Evolutionary conservation across 2,797 vertebrate genomes (phyloP), one percentile per base, ranked within the genome.

Genomic region (Falco naumanni): DNA sequence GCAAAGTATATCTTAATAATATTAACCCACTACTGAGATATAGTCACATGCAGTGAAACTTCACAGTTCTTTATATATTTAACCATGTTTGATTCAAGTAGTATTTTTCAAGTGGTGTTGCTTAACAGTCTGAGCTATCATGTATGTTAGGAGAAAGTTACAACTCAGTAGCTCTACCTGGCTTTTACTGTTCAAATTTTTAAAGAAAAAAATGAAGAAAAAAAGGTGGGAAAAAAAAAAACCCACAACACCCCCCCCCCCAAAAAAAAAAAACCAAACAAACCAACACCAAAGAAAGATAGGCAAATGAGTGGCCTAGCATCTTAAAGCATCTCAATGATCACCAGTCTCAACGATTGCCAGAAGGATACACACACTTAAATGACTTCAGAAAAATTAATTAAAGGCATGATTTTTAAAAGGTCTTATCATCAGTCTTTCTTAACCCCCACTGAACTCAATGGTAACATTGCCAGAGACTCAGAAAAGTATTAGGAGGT

Each of bases 281-380:
- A 34, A 34, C 34, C 37, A 37, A 37, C 37, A 37, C 37, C 37
- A 37, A 37, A 37, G 26, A 48, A 37, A 48, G 4, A 20, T 7
- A 51, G 4, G 1, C 4, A 65, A 15, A 8, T 74, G 17, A 6
- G 20, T 85, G 7, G 33, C 47, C n/a, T 37, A 53, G 2, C 31
- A 41, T 90, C 53, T 61, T 86, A 84, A 82, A 79, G 7, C 56
- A 47, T 43, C 37, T 76, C 8, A 39, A 13, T 61, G 5, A 17
- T 45, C 14, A 75, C 6, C 19, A 71, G 8, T 43, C n/a, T 76
- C 7, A 39, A 13, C 59, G 5, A 17, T 45, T 13, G 71, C 6
- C 19, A 71, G 8, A 65, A 16, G 4, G 37, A 33, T 16, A 51
- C 0, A 0, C 7, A 53, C 8, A 43, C 10, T 57, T 14, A 48